Evolutionary conservation across 2,113 vertebrate genomes (phyloP), one percentile per base, ranked within the genome.

Genomic region (Phocoena sinus): DNA sequence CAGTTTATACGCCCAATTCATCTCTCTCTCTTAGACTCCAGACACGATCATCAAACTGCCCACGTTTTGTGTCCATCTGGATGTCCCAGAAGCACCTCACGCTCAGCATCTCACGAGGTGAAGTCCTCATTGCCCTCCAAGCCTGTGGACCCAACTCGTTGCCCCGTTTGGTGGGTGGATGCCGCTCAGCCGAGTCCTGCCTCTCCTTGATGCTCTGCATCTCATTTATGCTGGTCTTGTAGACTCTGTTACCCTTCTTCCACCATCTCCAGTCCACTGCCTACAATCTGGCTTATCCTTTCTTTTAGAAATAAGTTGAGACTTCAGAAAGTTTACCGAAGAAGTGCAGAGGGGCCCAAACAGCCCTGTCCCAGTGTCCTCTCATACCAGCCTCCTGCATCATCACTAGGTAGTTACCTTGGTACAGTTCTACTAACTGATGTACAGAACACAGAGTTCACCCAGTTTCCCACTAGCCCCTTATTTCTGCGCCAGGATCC

Each of bases 21-120:
- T 60, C 44, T 86, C 50, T 91, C 50, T 83, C 71, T 63, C 28
- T 20, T 62, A 50, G 79, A 89, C 74, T 97, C 77, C 31, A 86
- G 80, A 90, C 93, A 91, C 62, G 65, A 74, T 96, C 88, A 83
- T 97, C 94, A 96, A 74, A 86, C 41, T n/a, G 86, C 56, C 73
- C 93, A 53, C 93, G 71, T 96, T 74, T 44, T 20, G 82, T 91
- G 94, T 96, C 94, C 93, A 97, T 96, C 82, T 94, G 98, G 73
- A 92, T 95, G 89, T 96, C 70, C 85, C 44, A 70, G 82, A 68
- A 95, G 77, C 76, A 89, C 93, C 76, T 93, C 91, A 44, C 26
- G 25, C 6, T 68, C 81, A 81, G 76, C 71, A 28, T 73, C 26
- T 88, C 77, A 14, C 38, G 4, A 36, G 74, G 53, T 25, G 60